Percentiles rank a stretch among this genome's conserved stretches.
phyloP scores from a whole-genome alignment of 2,797 vertebrate species.

The Tokudaia muenninki region DNA sequence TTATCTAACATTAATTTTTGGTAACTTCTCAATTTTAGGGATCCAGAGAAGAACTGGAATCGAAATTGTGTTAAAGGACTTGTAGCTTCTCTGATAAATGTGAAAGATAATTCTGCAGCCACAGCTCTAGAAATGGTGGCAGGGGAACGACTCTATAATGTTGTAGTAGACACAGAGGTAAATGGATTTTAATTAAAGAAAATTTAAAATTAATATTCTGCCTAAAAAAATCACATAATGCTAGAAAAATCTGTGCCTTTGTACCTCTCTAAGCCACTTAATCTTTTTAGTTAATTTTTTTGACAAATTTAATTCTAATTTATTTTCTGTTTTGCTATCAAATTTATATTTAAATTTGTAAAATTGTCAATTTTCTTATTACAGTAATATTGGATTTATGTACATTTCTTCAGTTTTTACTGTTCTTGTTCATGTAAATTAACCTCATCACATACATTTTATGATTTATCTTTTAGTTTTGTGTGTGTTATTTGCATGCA shows the following conservation, averaged over 20 bases:
- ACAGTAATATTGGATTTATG: neutral
- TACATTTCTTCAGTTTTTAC: neutral
- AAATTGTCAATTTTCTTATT: neutral
- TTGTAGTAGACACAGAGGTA: constrained; percentile 97
- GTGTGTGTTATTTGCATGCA: neutral
- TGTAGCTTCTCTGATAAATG: constrained; percentile 92
- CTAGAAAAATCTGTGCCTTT: constrained; percentile 21
- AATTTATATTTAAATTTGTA: neutral
- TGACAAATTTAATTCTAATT: neutral
- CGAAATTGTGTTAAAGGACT: constrained; percentile 93
- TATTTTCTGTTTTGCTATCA: neutral
- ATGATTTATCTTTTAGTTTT: neutral
- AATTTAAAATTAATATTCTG: neutral
- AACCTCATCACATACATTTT: neutral
- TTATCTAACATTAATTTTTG: constrained; percentile 64
- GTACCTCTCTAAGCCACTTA: neutral
- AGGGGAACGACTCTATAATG: constrained; percentile 95
- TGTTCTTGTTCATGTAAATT: neutral
- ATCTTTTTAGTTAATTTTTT: constrained; percentile 37
- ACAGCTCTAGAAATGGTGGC: constrained; percentile 95
- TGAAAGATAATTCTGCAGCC: constrained; percentile 92
- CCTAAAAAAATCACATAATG: constrained; percentile 29
- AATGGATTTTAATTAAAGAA: constrained; percentile 52
- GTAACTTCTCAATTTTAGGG: constrained; percentile 86
- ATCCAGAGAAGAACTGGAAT: constrained; percentile 96